Evolutionary conservation across 1,140 invertebrate species (phyloP).

Genomic region (Dendrolimus punctatus): DNA sequence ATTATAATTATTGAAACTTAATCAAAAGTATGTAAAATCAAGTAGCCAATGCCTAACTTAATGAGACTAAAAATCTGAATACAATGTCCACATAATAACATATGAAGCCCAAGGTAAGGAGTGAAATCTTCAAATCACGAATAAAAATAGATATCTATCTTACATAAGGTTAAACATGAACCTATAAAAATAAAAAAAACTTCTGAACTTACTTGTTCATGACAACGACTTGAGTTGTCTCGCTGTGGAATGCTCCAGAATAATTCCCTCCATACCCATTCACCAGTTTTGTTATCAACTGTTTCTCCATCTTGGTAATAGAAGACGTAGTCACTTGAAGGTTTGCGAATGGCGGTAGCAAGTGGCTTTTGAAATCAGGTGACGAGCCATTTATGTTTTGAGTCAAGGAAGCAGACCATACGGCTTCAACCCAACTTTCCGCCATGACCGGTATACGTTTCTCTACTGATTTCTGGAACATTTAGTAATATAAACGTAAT

Average conservation of each 20-base stretch:
- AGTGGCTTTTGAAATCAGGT: constrained; percentile 76
- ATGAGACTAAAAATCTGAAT: too few species aligned
- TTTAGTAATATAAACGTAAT: too few species aligned
- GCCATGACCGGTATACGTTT: constrained; percentile 82
- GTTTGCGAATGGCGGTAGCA: constrained; percentile 86
- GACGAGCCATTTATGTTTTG: constrained; percentile 77
- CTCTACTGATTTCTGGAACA: constrained; percentile 79
- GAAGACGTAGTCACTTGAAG: constrained; percentile 86
- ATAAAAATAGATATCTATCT: neutral
- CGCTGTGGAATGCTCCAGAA: constrained; percentile 70
- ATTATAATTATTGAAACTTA: too few species aligned
- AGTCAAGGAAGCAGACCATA: constrained; percentile 82
- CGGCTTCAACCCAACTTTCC: constrained; percentile 83
- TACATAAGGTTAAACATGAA: neutral
- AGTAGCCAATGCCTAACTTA: too few species aligned
- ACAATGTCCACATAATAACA: too few species aligned
- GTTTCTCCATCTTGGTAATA: constrained; percentile 77
- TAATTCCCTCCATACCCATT: constrained; percentile 80
- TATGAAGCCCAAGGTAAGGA: too few species aligned
- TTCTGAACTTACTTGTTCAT: constrained; percentile 61
- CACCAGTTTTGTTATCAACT: constrained; percentile 80
- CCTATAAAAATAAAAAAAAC: too few species aligned
- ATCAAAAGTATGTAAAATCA: too few species aligned
- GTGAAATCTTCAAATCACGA: constrained; percentile 2
- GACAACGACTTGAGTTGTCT: constrained; percentile 70